Evolutionary conservation across 2,888 invertebrate species (phyloP), one percentile per base, ranked within the genome.

Genomic region (Physocephala rufipes): DNA sequence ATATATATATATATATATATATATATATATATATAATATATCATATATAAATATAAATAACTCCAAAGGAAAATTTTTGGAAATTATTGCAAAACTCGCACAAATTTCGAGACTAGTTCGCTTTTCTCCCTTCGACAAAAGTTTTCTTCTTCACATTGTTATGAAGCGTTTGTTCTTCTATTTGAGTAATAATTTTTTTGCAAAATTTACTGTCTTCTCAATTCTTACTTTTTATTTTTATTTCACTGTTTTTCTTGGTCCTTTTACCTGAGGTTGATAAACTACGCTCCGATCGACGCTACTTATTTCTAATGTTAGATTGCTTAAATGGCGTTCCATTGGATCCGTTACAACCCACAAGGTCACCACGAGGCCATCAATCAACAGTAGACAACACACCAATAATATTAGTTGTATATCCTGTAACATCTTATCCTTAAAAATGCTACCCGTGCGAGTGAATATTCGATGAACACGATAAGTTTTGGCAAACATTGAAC

Each of bases 401-500:
- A 96, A 88, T 61, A 92, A 91, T 80, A 96, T 94, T 53, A 97
- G 88, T 77, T 95, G 95, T 55, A 94, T 94, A 86, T 96, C 96
- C 87, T 95, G 94, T 5, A 97, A 89, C 73, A 96, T 88, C 90
- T 95, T 96, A 78, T 95, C 95, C 86, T 94, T 95, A 76, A 95
- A 93, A 0, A 95, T 90, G 79, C 93, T 93, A 77, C 93, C 92
- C 78, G 93, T 92, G 78, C 94, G 91, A 72, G 95, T 93, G 86
- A 96, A 96, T 85, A 96, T 95, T 79, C 95, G 90, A 87, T 96
- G 95, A 16, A 96, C 95, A 67, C 96, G 87, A 86, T 96, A 96
- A 0, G 96, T 96, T 87, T 96, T 96, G 2, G 95, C 95, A 84
- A 96, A 96, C 94, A 96, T 96, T 24, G 96, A 95, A 47, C 96